Evolutionary conservation across 2,113 vertebrate genomes (phyloP), one percentile per base, ranked within the genome.

Genomic region (Delphinus delphis): DNA sequence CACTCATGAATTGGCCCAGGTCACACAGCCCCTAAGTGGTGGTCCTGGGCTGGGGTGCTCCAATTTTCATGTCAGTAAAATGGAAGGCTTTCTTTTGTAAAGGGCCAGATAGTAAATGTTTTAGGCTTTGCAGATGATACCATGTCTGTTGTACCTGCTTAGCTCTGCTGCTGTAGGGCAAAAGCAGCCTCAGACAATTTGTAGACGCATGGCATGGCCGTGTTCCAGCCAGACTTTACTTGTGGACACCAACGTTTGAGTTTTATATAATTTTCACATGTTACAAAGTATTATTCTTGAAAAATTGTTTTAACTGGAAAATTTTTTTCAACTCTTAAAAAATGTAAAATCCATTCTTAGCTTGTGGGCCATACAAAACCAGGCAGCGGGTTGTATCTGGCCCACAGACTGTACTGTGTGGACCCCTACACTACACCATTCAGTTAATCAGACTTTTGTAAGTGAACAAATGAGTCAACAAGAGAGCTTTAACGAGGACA

Each of bases 391-490:
- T 17, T 68, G 47, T 41, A 25, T 81, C 17, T n/a, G 60, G 36
- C 41, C 13, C 4, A 0, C 12, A 12, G 65, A 50, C 7, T 3
- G 18, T 20, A 3, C 5, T n/a, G 23, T 85, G 20, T 20, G 31
- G 80, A 28, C 36, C 25, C 10, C 18, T 28, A 9, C 12, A 8
- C 25, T 82, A 11, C 0, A 12, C 6, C 13, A 21, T 20, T 17
- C 4, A 1, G 55, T 68, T 62, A 65, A 26, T 86, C 60, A 53
- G 70, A 58, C 7, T 3, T 76, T 77, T 1, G 15, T n/a, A 55
- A 96, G 94, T 62, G 83, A 81, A 70, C 92, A 95, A 96, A 96
- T 33, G 53, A 47, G 70, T 76, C 93, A 93, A 86, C 80, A 89
- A 97, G 97, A 70, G 82, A 94, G 81, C 38, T 89, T 36, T 70